A percentile compares a stretch with the other conserved stretches of the same genome.
Conservation (phyloP, 2,797 vertebrate genomes). For the Lutjanus argentimaculatus region DNA sequence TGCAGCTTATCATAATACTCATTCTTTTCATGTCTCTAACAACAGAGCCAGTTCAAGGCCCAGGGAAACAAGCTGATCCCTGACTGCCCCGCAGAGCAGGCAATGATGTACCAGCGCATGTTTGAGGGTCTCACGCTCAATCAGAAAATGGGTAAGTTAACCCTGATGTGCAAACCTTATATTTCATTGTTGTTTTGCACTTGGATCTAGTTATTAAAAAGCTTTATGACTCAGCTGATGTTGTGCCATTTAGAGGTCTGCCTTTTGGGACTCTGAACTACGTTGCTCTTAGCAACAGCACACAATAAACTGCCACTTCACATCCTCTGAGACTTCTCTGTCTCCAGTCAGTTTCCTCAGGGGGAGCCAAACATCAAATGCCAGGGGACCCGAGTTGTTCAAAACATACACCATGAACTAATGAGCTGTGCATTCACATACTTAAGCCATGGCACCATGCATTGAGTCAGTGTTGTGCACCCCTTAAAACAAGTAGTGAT, state of each 20-base stretch:
- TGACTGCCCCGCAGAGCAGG: constrained; percentile 65
- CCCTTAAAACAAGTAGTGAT: constrained; percentile 1
- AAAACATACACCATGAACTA: constrained; percentile 35
- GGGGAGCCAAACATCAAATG: not conserved
- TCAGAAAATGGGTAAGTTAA: constrained; percentile 77
- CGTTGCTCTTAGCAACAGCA: constrained; percentile 39
- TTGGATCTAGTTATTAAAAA: not conserved
- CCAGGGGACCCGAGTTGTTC: not conserved
- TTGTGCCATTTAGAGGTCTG: not conserved
- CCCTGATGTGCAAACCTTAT: not conserved
- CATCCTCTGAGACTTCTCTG: constrained; percentile 22
- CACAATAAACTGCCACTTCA: not conserved
- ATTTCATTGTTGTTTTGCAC: not conserved
- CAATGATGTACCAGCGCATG: constrained; percentile 81
- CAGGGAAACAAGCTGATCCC: constrained; percentile 82
- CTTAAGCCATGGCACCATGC: not conserved
- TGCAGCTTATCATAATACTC: constrained; percentile 4
- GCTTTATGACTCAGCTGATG: not conserved
- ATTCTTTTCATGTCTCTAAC: constrained; percentile 40
- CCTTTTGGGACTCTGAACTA: constrained; percentile 12
- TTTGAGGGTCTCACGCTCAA: constrained; percentile 73
- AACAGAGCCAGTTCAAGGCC: constrained; percentile 80
- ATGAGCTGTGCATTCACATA: constrained; percentile 28
- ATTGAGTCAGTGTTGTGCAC: not conserved
- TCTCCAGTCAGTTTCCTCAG: constrained; percentile 11